Percentiles rank a stretch among this genome's conserved stretches.
Evolutionary conservation across 2,888 invertebrate genomes (phyloP).

Genomic region (Tholera decimalis): DNA sequence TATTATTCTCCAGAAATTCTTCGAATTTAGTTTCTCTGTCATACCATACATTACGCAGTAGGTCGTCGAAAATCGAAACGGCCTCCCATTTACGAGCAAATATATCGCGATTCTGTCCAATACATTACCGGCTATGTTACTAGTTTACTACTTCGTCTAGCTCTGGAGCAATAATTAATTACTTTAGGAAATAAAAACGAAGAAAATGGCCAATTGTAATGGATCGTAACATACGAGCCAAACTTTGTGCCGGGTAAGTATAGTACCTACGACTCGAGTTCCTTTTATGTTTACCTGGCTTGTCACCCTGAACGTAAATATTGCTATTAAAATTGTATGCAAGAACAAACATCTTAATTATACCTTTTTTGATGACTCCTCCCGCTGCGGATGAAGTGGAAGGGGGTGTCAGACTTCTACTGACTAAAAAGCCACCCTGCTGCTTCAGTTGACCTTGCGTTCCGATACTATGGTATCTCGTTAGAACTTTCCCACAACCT

Average conservation of each 20-base stretch:
- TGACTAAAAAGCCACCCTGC: no score
- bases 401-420: no score
- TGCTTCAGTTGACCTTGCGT: no score
- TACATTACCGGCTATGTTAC: conserved; percentile 44
- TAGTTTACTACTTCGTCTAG: conserved; percentile 47
- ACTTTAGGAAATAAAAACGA: conserved; percentile 50
- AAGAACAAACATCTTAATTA: conserved; percentile 5
- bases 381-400: no score
- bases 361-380: no score
- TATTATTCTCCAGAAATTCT: background rate
- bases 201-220: conserved; percentile 50
- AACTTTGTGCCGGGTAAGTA: conserved; percentile 45
- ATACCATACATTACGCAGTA: background rate
- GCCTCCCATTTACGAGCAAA: conserved; percentile 29
- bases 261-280: conserved; percentile 26
- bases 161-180: conserved; percentile 53
- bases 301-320: conserved; percentile 31
- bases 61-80: background rate
- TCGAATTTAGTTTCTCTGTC: background rate
- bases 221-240: conserved; percentile 42
- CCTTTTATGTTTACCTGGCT: conserved; percentile 45
- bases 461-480: no score
- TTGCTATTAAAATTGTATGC: conserved; percentile 7
- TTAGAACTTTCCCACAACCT: no score
- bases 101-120: conserved; percentile 34